Evolutionary conservation across 2,888 invertebrate genomes (phyloP), one percentile per base, ranked within the genome.

Genomic region (Lampropteryx suffumata): DNA sequence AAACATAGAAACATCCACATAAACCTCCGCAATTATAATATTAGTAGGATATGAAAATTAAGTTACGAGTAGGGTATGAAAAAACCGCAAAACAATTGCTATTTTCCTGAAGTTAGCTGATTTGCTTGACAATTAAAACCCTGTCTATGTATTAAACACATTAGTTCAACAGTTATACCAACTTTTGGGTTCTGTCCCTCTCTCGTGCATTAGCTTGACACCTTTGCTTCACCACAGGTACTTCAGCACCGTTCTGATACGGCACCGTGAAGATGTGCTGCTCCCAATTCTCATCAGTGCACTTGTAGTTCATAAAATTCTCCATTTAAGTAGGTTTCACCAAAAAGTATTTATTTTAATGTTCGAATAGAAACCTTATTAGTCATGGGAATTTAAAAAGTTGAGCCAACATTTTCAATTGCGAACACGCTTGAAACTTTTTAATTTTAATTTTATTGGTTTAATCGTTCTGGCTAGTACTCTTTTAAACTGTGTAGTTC

Each of bases 181-280:
- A 96, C 96, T 95, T 96, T 83, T 95, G 95, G 8, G 96, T 96
- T 63, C 96, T 91, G 76, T 95, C 95, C 55, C 96, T 90, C 74
- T 96, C 96, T 10, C 96, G 91, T 1, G 96, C 96, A 73, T 96
- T 96, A 0, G 96, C 96, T 69, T 95, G 95, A 70, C 93, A 94
- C 57, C 95, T 87, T 69, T 95, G 94, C 67, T 92, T 93, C 9
- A 59, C 88, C 62, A 48, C 87, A 63, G 87, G 84, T 42, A 79
- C 73, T 10, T 73, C 62, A 60, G 79, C 79, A 55, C 53, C 66
- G 62, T 67, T 82, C 61, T 70, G 82, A 53, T 68, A 79, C 3
- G 77, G 61, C 44, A 73, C 65, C 0, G 82, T 64, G 37, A 73
- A 77, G 41, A 82, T 59, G 37, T 71, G 73, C 24, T 79, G 78